Evolutionary conservation across 2,888 invertebrate species (phyloP), one percentile per base, ranked within the genome.

Genomic region (Drosophila meridiana): DNA sequence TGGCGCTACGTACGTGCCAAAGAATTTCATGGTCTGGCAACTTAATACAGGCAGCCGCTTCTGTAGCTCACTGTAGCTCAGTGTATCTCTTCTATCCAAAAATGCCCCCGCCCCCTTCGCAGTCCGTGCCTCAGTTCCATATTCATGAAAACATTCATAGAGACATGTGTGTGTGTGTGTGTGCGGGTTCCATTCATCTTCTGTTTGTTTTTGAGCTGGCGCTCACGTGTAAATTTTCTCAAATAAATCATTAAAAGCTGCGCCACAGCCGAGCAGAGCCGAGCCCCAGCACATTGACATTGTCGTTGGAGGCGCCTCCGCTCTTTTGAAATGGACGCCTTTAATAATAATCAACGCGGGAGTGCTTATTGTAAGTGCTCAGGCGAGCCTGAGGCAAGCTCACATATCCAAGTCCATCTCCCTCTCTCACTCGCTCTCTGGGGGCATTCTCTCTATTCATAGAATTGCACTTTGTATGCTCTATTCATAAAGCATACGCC

Each of bases 21-120:
- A 90, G 91, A 89, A 92, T 92, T 91, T 92, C 90, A 92, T 90
- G 92, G 92, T 92, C 92, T 92, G 89, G 89, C 91, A 87, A 91
- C 83, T 92, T 92, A 92, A 90, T 92, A 88, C 89, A 91, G 80
- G 59, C 62, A 90, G 80, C 6, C 61, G 61, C 61, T 77, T 77
- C 72, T 48, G 60, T 75, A 71, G 42, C 56, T 55, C 36, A 9
- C 40, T 74, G 76, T 75, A 71, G 42, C 56, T 55, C 36, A 9
- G 30, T 74, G 76, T 72, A 68, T 75, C 78, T 75, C 78, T 80
- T 81, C 65, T 70, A 78, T 61, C 72, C 65, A 73, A 67, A 61
- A 66, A 73, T 58, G 58, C 34, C 32, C 34, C 43, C 34, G 28
- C 36, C 2, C n/a, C 38, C 38, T 38, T 2, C n/a, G 4, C 14